phyloP scores from a whole-genome alignment of 64 coral and sea anemone species.

The Stichodactyla mertensii region DNA sequence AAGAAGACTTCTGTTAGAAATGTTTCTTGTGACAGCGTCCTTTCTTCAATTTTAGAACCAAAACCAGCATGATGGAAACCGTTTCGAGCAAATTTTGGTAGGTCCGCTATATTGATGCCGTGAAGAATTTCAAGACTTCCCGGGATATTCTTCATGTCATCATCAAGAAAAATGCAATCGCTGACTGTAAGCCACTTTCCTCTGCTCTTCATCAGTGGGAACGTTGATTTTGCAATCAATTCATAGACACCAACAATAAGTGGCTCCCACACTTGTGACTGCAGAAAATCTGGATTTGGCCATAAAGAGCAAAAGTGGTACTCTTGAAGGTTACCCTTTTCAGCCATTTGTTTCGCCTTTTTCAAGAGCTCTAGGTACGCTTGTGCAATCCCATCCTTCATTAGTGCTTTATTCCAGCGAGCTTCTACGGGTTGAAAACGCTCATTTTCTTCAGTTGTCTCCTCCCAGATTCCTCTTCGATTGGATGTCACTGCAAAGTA shows the following conservation, averaged over 20 bases:
- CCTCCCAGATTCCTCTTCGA: conserved; percentile 86
- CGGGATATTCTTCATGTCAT: conserved; percentile 26
- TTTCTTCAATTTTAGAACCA: conserved; percentile 15
- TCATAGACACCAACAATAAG: conserved; percentile 54
- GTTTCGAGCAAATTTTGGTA: conserved; percentile 38
- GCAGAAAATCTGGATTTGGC: conserved; percentile 46
- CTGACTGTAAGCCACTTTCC: conserved; percentile 35
- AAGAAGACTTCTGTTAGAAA: conserved; percentile 75
- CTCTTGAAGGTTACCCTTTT: conserved; percentile 11
- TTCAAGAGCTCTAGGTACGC: conserved; percentile 70
- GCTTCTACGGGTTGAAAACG: conserved; percentile 64
- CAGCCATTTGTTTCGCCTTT: conserved; percentile 44
- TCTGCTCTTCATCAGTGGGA: conserved; percentile 40
- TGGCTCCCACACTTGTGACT: conserved; percentile 46
- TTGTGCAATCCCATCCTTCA: conserved; percentile 72
- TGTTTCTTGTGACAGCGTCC: conserved; percentile 66
- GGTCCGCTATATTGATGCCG: conserved; percentile 6
- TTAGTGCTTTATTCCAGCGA: conserved; percentile 71
- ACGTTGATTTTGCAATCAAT: conserved; percentile 17
- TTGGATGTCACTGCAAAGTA: conserved; percentile 91
- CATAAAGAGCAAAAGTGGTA: conserved; percentile 52
- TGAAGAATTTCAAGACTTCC: conserved; percentile 10
- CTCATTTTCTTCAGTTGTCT: conserved; percentile 34
- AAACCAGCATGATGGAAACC: background rate
- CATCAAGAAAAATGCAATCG: conserved; percentile 53